These are phyloP conservation scores for Pachyrhynchus sulphureomaculatus DNA, from an alignment of 1,140 invertebrate species.

Conservation along the genomic window DNA sequence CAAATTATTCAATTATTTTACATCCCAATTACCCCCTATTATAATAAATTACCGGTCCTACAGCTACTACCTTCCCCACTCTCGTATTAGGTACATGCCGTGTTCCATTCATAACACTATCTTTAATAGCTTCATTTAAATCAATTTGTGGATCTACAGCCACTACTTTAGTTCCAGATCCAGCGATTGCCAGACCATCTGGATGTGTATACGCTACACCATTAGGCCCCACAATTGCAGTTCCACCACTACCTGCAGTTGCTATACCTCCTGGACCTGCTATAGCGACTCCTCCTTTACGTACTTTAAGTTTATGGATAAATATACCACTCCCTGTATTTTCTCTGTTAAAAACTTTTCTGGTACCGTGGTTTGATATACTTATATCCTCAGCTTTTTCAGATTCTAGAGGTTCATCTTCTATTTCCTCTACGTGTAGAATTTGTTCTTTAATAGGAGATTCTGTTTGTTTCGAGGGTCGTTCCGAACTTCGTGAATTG, in stretches of 20 bases:
- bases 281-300: constrained; percentile 70
- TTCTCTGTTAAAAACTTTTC: constrained; percentile 45
- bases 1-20: background rate
- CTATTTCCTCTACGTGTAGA: constrained; percentile 29
- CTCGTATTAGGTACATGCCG: constrained; percentile 44
- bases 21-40: constrained; percentile 50
- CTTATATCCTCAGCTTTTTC: constrained; percentile 37
- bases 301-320: constrained; percentile 65
- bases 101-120: constrained; percentile 43
- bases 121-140: constrained; percentile 49
- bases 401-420: constrained; percentile 26
- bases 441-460: constrained; percentile 31
- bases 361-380: constrained; percentile 37
- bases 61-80: constrained; percentile 66
- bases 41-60: constrained; percentile 69
- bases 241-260: constrained; percentile 69
- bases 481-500: background rate
- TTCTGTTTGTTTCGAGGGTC: background rate
- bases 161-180: constrained; percentile 64
- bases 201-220: constrained; percentile 70
- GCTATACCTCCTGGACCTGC: constrained; percentile 73
- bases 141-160: constrained; percentile 60
- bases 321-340: constrained; percentile 58
- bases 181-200: constrained; percentile 67
- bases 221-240: constrained; percentile 71